Conservation (phyloP, 2,113 vertebrate genomes). For the Elephantulus edwardii region DNA sequence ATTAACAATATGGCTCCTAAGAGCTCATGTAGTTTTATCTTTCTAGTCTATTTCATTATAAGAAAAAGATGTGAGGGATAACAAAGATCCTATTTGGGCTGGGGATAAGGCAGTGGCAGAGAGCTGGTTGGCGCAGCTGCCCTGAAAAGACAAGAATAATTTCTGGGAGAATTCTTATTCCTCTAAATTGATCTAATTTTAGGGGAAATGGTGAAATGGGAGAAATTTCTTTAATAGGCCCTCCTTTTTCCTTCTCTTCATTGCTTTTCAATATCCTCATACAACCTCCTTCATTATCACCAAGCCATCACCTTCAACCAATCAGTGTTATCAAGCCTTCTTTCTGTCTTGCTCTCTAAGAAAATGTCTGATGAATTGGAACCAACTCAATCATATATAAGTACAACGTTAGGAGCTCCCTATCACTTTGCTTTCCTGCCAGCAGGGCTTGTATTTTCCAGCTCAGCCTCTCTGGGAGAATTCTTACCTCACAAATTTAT, state of each 20-base stretch:
- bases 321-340: neutral
- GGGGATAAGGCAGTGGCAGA: neutral
- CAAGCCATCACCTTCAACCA: neutral
- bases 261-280: neutral
- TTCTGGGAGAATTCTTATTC: neutral
- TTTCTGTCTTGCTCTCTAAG: neutral
- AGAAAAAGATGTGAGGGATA: neutral
- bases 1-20: neutral
- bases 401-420: neutral
- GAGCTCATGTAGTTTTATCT: neutral
- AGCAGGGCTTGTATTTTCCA: slow-evolving; percentile 9
- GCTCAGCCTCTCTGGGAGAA: neutral
- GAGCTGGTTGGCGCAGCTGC: neutral
- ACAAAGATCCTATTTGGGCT: neutral
- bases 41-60: neutral
- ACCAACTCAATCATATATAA: neutral
- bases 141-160: neutral
- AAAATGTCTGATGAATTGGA: neutral
- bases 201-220: slow-evolving; percentile 7
- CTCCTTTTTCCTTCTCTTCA: neutral
- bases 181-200: neutral
- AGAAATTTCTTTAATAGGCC: slow-evolving; percentile 2
- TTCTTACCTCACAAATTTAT: neutral
- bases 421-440: neutral
- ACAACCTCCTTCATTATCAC: neutral